phyloP scores from a whole-genome alignment of 2,888 invertebrate species.

The Plebejus argus region DNA sequence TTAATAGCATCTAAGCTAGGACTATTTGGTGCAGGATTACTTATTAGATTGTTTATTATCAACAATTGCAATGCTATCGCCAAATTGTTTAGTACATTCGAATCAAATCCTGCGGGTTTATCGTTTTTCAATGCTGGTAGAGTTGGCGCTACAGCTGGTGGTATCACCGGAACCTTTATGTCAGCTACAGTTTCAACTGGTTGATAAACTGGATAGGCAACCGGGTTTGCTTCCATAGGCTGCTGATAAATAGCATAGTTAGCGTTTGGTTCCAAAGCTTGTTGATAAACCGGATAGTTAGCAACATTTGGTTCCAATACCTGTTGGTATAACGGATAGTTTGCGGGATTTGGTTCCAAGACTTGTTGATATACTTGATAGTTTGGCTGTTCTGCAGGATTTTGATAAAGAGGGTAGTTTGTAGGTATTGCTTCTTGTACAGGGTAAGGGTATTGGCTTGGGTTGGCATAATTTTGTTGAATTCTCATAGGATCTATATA shows the following conservation, averaged over 20 bases:
- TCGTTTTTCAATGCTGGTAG: slow-evolving; percentile 12
- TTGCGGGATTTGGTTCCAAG: background rate
- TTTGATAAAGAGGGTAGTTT: slow-evolving; percentile 27
- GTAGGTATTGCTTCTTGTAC: background rate
- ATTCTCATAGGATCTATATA: slow-evolving; percentile 10
- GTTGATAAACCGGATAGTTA: slow-evolving; percentile 23
- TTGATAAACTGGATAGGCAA: slow-evolving; percentile 21
- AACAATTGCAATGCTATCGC: slow-evolving; percentile 66
- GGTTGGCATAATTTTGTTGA: background rate
- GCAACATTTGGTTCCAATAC: background rate
- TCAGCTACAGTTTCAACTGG: background rate
- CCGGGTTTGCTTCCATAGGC: slow-evolving; percentile 28
- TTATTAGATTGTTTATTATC: slow-evolving; percentile 63
- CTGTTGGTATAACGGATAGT: slow-evolving; percentile 18
- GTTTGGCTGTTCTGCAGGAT: slow-evolving; percentile 13
- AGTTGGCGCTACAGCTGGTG: slow-evolving; percentile 16
- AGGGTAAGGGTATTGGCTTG: background rate
- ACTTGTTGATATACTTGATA: slow-evolving; percentile 28
- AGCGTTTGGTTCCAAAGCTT: background rate
- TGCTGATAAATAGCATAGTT: slow-evolving; percentile 9
- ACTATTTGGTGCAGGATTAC: slow-evolving; percentile 46
- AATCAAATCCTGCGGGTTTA: slow-evolving; percentile 48
- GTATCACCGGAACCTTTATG: background rate
- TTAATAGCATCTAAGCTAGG: background rate
- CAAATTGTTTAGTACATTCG: slow-evolving; percentile 62